These are phyloP conservation scores for Dromius quadrimaculatus DNA, from an alignment of 2,888 invertebrate genomes.

Conservation along the genomic window DNA sequence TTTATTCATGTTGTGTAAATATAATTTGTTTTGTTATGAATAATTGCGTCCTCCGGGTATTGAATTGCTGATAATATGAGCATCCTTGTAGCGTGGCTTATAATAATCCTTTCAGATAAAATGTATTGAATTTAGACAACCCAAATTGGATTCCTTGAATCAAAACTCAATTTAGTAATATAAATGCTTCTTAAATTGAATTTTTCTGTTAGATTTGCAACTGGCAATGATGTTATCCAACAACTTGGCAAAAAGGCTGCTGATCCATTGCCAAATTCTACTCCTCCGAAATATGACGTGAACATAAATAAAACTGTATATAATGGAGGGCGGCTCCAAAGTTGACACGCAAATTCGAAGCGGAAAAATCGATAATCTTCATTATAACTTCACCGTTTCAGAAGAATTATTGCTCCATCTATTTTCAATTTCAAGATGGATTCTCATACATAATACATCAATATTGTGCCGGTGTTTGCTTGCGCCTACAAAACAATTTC, in stretches of 20 bases:
- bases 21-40: too few relatives aligned
- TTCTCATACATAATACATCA: conserved; percentile 33
- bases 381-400: conserved; percentile 22
- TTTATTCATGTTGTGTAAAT: too few relatives aligned
- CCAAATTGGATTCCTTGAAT: too few relatives aligned
- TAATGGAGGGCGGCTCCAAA: conserved; percentile 17
- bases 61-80: too few relatives aligned
- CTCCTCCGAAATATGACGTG: conserved; percentile 29
- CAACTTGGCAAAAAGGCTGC: conserved; percentile 26
- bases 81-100: too few relatives aligned
- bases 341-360: conserved; percentile 32
- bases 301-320: conserved; percentile 41
- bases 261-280: conserved; percentile 33
- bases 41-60: too few relatives aligned
- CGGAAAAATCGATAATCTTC: conserved; percentile 25
- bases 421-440: conserved; percentile 19
- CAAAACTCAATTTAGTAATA: too few relatives aligned
- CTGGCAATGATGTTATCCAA: conserved; percentile 1
- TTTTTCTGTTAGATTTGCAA: conserved; percentile 3
- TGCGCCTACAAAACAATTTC: neutral
- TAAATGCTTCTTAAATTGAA: conserved; percentile 28
- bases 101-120: too few relatives aligned
- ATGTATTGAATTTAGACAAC: too few relatives aligned
- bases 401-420: conserved; percentile 25
- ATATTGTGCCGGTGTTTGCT: neutral